phyloP scores from a whole-genome alignment of 2,113 vertebrate genomes.

The Columbina picui region DNA sequence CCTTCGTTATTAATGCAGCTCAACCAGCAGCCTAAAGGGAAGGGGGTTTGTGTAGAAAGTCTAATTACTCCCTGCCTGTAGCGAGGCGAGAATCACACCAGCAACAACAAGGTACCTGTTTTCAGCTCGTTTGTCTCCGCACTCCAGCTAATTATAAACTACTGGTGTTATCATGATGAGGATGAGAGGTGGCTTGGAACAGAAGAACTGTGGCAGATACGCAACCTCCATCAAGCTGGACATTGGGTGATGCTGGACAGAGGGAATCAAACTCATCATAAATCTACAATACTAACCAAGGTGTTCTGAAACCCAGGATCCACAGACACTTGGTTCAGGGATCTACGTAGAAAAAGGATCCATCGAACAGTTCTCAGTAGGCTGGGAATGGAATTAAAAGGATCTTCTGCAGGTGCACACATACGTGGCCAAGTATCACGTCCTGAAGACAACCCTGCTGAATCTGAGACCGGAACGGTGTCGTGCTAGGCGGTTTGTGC shows the following conservation, averaged over 20 bases:
- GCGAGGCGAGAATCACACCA: not conserved
- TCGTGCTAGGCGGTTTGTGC: not conserved
- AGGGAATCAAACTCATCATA: not conserved
- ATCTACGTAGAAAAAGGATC: not conserved
- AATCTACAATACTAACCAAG: not conserved
- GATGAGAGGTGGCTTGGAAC: not conserved
- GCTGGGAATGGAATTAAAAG: not conserved
- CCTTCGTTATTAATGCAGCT: not conserved
- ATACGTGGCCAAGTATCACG: not conserved
- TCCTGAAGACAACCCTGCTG: not conserved
- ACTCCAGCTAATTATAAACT: conserved; percentile 27
- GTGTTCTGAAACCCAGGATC: not conserved
- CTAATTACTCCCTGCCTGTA: not conserved
- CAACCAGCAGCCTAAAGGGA: conserved; percentile 1
- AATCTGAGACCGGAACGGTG: not conserved
- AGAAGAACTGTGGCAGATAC: not conserved
- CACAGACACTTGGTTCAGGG: not conserved
- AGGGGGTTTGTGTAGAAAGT: not conserved
- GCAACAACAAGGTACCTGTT: not conserved
- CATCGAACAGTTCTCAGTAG: fast-evolving
- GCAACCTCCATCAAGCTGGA: not conserved
- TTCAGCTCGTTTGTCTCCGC: not conserved
- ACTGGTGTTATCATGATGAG: not conserved
- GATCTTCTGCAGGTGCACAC: fast-evolving
- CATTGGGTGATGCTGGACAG: not conserved